A percentile compares a stretch with the other conserved stretches of the same genome.
These are phyloP conservation scores for Hemicrepidius hirtus DNA, from an alignment of 2,888 invertebrate species.

Conservation along the genomic window DNA sequence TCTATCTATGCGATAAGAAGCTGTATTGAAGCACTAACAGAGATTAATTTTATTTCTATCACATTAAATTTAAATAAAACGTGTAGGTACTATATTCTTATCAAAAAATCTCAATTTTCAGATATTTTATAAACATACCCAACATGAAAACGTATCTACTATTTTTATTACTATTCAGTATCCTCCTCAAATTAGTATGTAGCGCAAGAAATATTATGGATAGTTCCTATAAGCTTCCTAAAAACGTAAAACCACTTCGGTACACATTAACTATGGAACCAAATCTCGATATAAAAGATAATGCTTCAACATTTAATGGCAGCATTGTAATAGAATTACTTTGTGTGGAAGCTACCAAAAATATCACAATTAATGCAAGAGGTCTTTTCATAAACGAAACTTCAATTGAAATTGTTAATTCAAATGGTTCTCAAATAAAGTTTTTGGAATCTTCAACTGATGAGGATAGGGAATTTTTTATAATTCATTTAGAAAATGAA, in stretches of 20 bases:
- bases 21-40: no score
- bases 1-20: no score
- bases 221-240: constrained; percentile 38
- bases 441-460: constrained; percentile 9
- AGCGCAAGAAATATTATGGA: constrained; percentile 1
- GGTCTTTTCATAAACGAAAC: neutral
- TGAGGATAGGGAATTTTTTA: constrained; percentile 38
- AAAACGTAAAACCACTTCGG: constrained; percentile 26
- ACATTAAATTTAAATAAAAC: no score
- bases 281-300: constrained; percentile 35
- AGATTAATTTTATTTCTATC: no score
- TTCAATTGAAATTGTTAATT: neutral
- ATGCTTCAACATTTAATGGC: constrained; percentile 36
- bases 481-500: constrained; percentile 9
- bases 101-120: no score
- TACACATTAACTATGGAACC: constrained; percentile 43
- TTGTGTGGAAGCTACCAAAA: constrained; percentile 16
- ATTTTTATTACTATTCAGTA: neutral
- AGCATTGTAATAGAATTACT: constrained; percentile 32
- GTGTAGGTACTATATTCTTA: no score
- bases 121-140: no score
- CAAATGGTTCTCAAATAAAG: neutral
- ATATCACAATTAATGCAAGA: constrained; percentile 45
- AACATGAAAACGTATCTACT: no score
- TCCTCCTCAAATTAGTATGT: no score